Conservation (phyloP, 2,888 invertebrate genomes). For the Pammene fasciana region DNA sequence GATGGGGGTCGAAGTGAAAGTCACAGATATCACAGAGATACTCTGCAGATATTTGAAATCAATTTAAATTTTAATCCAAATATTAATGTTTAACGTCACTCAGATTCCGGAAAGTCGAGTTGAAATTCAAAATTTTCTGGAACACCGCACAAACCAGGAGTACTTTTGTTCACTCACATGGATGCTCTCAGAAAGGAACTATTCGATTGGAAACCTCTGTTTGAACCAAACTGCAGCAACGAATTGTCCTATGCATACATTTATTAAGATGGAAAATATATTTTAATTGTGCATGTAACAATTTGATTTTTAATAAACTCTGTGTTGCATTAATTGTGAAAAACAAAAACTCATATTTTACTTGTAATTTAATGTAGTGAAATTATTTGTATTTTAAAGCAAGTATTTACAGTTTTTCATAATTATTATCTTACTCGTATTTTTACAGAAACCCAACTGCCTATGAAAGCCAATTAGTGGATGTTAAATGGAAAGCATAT, state of each 20-base stretch:
- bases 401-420: background rate
- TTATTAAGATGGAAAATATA: slow-evolving; percentile 1
- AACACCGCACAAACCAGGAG: slow-evolving; percentile 29
- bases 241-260: slow-evolving; percentile 23
- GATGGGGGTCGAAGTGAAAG: too few relatives aligned
- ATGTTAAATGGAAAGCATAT: slow-evolving; percentile 65
- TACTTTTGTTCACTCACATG: slow-evolving; percentile 40
- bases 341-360: too few relatives aligned
- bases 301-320: too few relatives aligned
- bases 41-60: too few relatives aligned
- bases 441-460: slow-evolving; percentile 71
- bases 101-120: slow-evolving; percentile 10
- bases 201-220: slow-evolving; percentile 36
- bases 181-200: slow-evolving; percentile 34
- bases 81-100: slow-evolving; percentile 1
- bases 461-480: slow-evolving; percentile 64
- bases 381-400: too few relatives aligned
- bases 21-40: too few relatives aligned
- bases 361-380: too few relatives aligned
- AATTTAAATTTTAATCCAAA: background rate
- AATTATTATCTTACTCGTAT: slow-evolving; percentile 16
- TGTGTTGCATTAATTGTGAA: too few relatives aligned
- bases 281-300: background rate
- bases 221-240: slow-evolving; percentile 28
- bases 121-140: slow-evolving; percentile 36